Base-by-base conservation (phyloP, 2,113 vertebrate genomes). In the Chrysemys picta region DNA sequence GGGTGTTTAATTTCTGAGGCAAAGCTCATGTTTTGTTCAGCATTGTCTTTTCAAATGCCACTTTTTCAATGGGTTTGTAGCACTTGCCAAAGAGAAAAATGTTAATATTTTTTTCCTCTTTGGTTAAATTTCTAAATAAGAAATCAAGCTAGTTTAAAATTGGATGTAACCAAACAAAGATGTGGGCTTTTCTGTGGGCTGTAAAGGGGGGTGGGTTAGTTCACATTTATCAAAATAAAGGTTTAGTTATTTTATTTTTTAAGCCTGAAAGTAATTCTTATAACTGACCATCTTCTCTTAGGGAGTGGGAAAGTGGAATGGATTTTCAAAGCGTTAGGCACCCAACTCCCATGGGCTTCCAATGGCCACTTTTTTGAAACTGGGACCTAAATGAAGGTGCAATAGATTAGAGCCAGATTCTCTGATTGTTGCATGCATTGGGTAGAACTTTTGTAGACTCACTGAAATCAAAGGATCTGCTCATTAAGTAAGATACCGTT, bases 381-480 rank as follows among this genome's bases (percentile, higher is more conserved):
- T 82, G 87, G 92, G 45, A 49, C 6, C 91, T 91, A 93, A 88
- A 72, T 95, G 90, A 88, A 96, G 95, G 89, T 89, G 22, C 81
- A 89, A 85, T 88, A 93, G 65, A 80, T 95, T 81, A 94, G 87
- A 87, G 95, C 42, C 78, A 93, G 81, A 89, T 96, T 93, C 93
- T 95, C 83, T 81, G 94, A 89, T 85, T 89, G 57, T 85, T 96
- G 92, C 9, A 93, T 89, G 94, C 38, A 72, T 95, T 97, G 96
- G 95, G 93, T 94, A 93, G 80, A 88, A n/a, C 35, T 89, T 90
- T 95, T 96, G 93, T 92, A 94, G 91, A 95, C 95, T 90, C 96
- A 93, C 65, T 85, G 93, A 93, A 97, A 95, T 95, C 90, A 96
- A 97, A 96, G 89, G 42, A 85, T 97, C 96, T 87, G 96, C 72